phyloP scores from a whole-genome alignment of 2,888 invertebrate genomes.

The Laothoe populi region DNA sequence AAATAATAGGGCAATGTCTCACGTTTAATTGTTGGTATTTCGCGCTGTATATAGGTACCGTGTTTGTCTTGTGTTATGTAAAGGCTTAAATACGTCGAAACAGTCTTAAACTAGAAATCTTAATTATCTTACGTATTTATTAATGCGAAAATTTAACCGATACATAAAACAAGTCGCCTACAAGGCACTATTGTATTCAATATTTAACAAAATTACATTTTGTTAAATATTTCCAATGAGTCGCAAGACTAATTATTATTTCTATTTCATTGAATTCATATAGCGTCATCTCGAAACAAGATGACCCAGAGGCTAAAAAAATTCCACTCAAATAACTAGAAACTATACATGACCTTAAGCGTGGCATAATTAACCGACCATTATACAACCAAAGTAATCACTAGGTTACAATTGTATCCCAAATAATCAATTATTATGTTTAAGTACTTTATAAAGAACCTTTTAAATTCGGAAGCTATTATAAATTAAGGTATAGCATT shows the following conservation, averaged over 20 bases:
- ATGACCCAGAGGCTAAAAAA: neutral
- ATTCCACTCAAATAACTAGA: constrained; percentile 16
- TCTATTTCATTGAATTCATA: neutral
- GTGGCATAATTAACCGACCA: constrained; percentile 3
- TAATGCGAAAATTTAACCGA: neutral
- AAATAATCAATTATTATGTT: neutral
- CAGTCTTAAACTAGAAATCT: neutral
- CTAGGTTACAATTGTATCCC: neutral
- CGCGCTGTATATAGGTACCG: constrained; percentile 1
- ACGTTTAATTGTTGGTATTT: constrained; percentile 10
- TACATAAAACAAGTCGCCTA: neutral
- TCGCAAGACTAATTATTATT: neutral
- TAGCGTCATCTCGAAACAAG: neutral
- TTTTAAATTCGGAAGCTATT: neutral
- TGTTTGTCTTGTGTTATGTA: neutral
- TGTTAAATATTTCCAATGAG: neutral
- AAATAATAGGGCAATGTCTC: constrained; percentile 25
- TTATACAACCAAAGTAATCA: neutral
- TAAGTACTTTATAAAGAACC: neutral
- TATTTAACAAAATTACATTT: neutral
- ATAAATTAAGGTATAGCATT: neutral
- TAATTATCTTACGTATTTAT: neutral
- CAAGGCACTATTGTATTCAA: neutral
- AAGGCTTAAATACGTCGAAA: neutral
- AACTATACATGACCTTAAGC: constrained; percentile 6